These are phyloP conservation scores for Cervus canadensis DNA, from an alignment of 2,113 vertebrate species.

Conservation along the genomic window DNA sequence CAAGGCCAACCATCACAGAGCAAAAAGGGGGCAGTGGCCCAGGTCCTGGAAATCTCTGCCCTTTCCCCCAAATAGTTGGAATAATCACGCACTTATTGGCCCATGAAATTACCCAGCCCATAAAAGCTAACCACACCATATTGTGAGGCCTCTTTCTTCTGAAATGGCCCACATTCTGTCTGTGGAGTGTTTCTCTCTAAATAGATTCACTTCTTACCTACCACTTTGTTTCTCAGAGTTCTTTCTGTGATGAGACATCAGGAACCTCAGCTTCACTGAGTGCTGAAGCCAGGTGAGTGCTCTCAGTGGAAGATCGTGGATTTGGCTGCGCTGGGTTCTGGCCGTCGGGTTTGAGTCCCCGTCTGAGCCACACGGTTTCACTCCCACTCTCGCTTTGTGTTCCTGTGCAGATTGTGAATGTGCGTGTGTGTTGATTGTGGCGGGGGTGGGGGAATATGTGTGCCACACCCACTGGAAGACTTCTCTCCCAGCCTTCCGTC, in stretches of 20 bases:
- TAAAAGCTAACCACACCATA: not conserved
- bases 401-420: not conserved
- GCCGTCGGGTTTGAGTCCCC: not conserved
- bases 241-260: not conserved
- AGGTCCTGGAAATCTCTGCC: not conserved
- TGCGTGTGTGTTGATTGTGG: not conserved
- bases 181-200: not conserved
- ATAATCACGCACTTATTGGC: not conserved
- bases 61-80: not conserved
- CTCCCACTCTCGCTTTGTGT: not conserved
- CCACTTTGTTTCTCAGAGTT: not conserved
- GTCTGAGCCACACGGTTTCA: not conserved
- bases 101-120: not conserved
- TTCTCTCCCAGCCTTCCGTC: not conserved
- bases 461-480: not conserved
- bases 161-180: not conserved
- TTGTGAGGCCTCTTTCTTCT: not conserved
- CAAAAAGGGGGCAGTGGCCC: not conserved
- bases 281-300: not conserved
- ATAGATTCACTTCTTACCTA: not conserved
- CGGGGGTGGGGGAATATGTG: not conserved
- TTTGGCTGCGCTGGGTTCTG: not conserved
- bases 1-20: not conserved
- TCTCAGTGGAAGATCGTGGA: rapidly evolving
- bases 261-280: not conserved